These are phyloP conservation scores for Thymallus thymallus DNA, from an alignment of 2,113 vertebrate species.

Conservation along the genomic window DNA sequence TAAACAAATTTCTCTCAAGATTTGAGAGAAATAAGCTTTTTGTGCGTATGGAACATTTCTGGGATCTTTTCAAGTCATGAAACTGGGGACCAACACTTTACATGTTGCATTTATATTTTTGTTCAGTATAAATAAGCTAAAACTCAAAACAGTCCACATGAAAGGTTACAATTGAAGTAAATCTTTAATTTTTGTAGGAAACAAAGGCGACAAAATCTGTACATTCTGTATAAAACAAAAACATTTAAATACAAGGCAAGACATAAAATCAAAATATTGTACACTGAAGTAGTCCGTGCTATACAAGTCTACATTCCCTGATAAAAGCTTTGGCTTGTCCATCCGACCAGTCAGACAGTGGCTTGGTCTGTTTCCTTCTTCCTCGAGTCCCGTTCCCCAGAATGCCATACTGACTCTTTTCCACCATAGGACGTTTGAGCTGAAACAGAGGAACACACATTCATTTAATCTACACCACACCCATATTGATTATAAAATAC, in stretches of 20 bases:
- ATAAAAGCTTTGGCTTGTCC: slow-evolving; percentile 51
- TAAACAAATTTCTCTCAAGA: no score
- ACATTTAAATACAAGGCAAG: slow-evolving; percentile 29
- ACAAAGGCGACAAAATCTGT: slow-evolving; percentile 79
- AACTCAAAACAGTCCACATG: no score
- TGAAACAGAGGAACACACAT: not conserved
- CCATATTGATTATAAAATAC: no score
- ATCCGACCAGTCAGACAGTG: not conserved
- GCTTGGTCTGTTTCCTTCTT: not conserved
- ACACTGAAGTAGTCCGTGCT: slow-evolving; percentile 44
- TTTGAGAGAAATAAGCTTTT: no score
- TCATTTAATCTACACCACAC: not conserved
- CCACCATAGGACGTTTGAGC: not conserved
- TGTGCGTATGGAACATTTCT: no score
- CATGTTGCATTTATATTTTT: no score
- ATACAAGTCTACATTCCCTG: slow-evolving; percentile 51
- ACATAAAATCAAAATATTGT: not conserved
- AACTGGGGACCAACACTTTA: no score
- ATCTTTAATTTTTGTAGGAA: slow-evolving; percentile 79
- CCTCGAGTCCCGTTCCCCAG: not conserved
- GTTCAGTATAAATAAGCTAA: no score
- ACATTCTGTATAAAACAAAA: slow-evolving; percentile 73
- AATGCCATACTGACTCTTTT: not conserved
- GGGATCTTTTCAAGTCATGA: no score
- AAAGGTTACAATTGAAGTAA: slow-evolving; percentile 41